Evolutionary conservation across 2,888 invertebrate genomes (phyloP).

Genomic region (Himalopsyche anomala): DNA sequence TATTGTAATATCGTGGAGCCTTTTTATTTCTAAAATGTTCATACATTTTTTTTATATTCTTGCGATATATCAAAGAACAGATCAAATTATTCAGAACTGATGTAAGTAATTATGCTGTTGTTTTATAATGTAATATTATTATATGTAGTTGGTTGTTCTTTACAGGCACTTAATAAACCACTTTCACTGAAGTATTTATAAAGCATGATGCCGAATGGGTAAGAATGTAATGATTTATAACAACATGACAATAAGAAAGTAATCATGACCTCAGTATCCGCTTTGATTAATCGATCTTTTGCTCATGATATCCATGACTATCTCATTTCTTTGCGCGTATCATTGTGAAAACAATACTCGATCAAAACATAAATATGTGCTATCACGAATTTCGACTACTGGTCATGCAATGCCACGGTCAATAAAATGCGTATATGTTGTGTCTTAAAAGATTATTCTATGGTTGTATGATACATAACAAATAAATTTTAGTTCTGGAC

Average conservation of each 20-base stretch:
- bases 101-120: no score
- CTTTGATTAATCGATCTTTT: constrained; percentile 39
- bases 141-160: background rate
- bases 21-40: no score
- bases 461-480: background rate
- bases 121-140: background rate
- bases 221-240: constrained; percentile 35
- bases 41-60: no score
- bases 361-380: background rate
- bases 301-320: background rate
- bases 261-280: constrained; percentile 41
- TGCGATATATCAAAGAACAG: no score
- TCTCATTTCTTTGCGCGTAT: background rate
- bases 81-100: no score
- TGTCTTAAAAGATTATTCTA: background rate
- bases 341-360: background rate
- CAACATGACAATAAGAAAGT: constrained; percentile 39
- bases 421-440: background rate
- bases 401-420: background rate
- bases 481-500: background rate
- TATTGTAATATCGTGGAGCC: no score
- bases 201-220: constrained; percentile 13
- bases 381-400: background rate
- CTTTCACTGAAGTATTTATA: constrained; percentile 27
- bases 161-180: constrained; percentile 10